These are phyloP conservation scores for Dendrolimus punctatus DNA, from an alignment of 1,140 invertebrate species.

Conservation along the genomic window DNA sequence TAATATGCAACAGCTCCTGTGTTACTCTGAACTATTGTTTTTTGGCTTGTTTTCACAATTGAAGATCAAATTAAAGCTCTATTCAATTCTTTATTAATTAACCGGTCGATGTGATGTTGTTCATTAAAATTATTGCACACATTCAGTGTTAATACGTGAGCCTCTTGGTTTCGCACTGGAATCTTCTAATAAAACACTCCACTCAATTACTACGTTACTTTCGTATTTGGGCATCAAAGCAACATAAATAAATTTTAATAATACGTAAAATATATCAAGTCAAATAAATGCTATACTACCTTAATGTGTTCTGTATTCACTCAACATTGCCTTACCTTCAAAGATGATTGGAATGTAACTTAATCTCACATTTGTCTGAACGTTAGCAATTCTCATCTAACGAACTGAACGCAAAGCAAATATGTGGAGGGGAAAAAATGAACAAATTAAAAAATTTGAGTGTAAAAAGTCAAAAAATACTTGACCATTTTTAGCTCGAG, in stretches of 20 bases:
- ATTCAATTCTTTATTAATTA: constrained; percentile 13
- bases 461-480: constrained; percentile 73
- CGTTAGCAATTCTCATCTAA: constrained; percentile 34
- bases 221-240: constrained; percentile 21
- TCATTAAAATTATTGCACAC: constrained; percentile 21
- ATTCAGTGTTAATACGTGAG: constrained; percentile 13
- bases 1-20: not conserved
- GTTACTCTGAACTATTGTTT: constrained; percentile 2
- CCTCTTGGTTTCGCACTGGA: constrained; percentile 14
- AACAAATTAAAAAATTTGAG: constrained; percentile 63
- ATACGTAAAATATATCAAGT: constrained; percentile 27
- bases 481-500: constrained; percentile 73
- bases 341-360: constrained; percentile 59
- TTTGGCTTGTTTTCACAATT: constrained; percentile 28
- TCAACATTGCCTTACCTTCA: constrained; percentile 61
- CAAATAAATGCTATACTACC: constrained; percentile 74
- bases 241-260: constrained; percentile 20
- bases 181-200: constrained; percentile 3
- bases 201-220: not conserved
- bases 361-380: constrained; percentile 35
- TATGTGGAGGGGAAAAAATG: constrained; percentile 13
- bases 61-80: constrained; percentile 40
- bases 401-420: constrained; percentile 48
- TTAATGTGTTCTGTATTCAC: constrained; percentile 45
- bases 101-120: constrained; percentile 8